phyloP scores from a whole-genome alignment of 2,113 vertebrate species.

The Forbesichthys agassizii region DNA sequence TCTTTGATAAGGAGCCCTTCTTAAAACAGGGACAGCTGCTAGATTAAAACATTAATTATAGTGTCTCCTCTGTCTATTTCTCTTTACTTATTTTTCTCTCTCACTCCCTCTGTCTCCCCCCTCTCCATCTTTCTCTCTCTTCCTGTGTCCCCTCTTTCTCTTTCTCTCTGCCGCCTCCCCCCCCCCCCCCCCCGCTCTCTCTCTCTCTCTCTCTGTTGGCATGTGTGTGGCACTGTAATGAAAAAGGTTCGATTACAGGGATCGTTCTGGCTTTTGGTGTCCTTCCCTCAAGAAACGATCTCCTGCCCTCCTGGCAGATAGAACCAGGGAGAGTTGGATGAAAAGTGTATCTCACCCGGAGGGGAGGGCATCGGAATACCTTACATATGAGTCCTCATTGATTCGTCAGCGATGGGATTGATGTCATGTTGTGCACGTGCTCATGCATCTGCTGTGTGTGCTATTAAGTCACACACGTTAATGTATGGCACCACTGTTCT shows the following conservation, averaged over 20 bases:
- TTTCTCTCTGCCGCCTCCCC: no score
- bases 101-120: not conserved
- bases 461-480: not conserved
- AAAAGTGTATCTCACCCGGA: not conserved
- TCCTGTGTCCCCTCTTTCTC: not conserved
- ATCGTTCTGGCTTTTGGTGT: constrained; percentile 8
- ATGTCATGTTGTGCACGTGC: not conserved
- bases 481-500: not conserved
- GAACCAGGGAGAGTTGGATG: no score
- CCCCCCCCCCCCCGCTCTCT: not conserved
- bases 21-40: constrained; percentile 71
- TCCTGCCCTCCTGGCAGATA: not conserved
- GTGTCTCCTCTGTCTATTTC: constrained; percentile 40
- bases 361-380: not conserved
- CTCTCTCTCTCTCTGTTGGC: constrained; percentile 5
- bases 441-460: not conserved
- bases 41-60: constrained; percentile 81
- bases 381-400: not conserved
- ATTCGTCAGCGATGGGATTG: not conserved
- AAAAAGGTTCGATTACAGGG: constrained; percentile 42
- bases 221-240: constrained; percentile 34
- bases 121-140: not conserved
- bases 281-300: constrained; percentile 22
- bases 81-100: not conserved
- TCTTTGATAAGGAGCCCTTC: constrained; percentile 77